A percentile compares a stretch with the other conserved stretches of the same genome.
phyloP scores from a whole-genome alignment of 1,140 invertebrate species.

The Vollenhovia emeryi region DNA sequence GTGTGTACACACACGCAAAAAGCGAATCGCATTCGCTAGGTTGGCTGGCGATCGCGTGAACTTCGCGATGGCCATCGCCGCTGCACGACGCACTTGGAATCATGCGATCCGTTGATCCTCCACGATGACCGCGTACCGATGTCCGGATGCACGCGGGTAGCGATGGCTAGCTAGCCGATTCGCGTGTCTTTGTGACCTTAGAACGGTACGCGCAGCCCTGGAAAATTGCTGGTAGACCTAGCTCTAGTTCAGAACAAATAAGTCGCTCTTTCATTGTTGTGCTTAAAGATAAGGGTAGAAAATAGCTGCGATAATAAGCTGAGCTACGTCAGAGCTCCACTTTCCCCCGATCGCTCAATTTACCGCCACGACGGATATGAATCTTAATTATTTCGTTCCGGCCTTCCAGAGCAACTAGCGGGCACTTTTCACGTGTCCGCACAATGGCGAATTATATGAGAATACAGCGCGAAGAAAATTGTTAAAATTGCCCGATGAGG shows the following conservation, averaged over 20 bases:
- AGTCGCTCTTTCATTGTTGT: not conserved
- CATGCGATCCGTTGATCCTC: conserved; percentile 44
- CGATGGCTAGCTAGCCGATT: not conserved
- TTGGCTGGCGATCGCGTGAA: conserved; percentile 58
- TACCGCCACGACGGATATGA: not conserved
- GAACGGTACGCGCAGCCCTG: not conserved
- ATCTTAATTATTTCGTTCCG: not conserved
- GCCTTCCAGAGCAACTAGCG: not conserved
- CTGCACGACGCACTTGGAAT: conserved; percentile 55
- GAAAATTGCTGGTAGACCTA: conserved; percentile 31
- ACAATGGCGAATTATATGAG: not conserved
- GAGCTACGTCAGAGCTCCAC: not conserved
- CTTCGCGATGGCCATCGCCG: conserved; percentile 56
- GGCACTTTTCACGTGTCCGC: not conserved
- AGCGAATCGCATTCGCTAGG: conserved; percentile 22
- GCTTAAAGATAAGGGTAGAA: not conserved
- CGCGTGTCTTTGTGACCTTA: not conserved
- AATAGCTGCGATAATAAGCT: conserved; percentile 7
- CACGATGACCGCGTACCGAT: conserved; percentile 26
- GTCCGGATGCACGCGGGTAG: not conserved
- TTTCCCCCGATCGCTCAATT: not conserved
- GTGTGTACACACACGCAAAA: conserved; percentile 37
- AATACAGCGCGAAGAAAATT: conserved; percentile 6
- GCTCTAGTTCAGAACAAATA: not conserved
- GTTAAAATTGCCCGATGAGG: not conserved